Base-by-base conservation (phyloP, 2,888 invertebrate genomes). In the Polia nebulosa region DNA sequence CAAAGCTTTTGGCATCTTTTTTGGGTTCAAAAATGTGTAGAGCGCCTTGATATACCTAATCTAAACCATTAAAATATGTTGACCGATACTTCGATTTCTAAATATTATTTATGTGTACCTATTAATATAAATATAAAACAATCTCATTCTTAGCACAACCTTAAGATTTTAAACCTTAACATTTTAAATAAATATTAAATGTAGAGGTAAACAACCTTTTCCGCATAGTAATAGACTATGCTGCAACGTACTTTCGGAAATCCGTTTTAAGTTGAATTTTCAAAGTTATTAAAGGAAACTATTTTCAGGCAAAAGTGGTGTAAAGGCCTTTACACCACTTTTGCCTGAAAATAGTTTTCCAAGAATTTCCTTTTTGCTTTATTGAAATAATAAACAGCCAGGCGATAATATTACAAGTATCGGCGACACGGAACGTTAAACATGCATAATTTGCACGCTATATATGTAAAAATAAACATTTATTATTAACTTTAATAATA, bases 371-470 rank as follows among this genome's bases (percentile, higher is more conserved):
- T 53, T 68, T 47, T 1, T 20, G 34, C 25, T 25, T 1, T 20
- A 55, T 44, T 27, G 32, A 29, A 34, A 45, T n/a, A 27, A 45
- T 32, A 47, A 20, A 41, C n/a, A 56, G 6, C 22, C 11, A 15
- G 17, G 20, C 27, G 41, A 36, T 13, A 39, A 11, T 2, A 17
- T 56, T 59, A 44, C 34, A 25, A 39, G 41, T 29, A 56, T 52
- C 25, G 8, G 51, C 4, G 22, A 53, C 64, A 75, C 60, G 71
- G 13, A 53, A 60, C 20, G 62, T 15, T 45, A 45, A 56, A 59
- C 59, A 72, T 66, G 72, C 60, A 57, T 27, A 47, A 22, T 34
- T 51, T 36, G 39, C 61, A 76, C 49, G 74, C 63, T n/a, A 51
- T 41, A 25, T n/a, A 20, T 25, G 5, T 36, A 55, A 62, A 56